Evolutionary conservation across 2,888 invertebrate species (phyloP), one percentile per base, ranked within the genome.

Genomic region (Creontiades dilutus): DNA sequence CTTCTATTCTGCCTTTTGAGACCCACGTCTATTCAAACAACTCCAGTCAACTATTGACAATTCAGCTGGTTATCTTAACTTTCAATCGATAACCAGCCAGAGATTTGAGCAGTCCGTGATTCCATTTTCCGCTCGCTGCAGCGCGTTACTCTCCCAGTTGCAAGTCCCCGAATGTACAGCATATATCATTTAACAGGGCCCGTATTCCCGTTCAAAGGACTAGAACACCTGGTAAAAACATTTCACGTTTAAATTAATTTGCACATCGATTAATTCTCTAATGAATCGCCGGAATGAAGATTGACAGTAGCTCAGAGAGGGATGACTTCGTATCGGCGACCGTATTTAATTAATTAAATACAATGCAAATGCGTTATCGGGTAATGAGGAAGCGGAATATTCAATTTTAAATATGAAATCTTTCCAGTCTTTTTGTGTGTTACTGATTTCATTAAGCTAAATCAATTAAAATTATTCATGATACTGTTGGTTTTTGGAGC

Each of bases 141-240:
- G 7, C 7, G 37, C 37, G 37, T 37, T 7, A 37, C 37, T 37
- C 7, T 37, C 37, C 7, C 37, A 52, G 14, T 52, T 11, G 52
- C 16, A 52, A 12, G 1, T 11, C 16, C 57, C 68, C 23, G 9
- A 11, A 84, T 84, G 84, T 55, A 57, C 27, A 55, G 55, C 55
- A 23, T 84, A 27, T 28, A 85, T 57, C 85, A 85, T 61, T 61
- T 61, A 57, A 57, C 37, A 85, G 61, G 28, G 16, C 85, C 37
- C 9, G 85, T 57, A 19, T 23, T 57, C 85, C 61, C 85, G n/a
- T 85, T 55, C 37, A 28, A 57, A 52, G 61, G 61, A 61, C 27
- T 37, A 12, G n/a, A 37, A 28, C 57, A 27, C 61, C 57, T 14
- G 85, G 85, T 85, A 28, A 61, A 68, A 68, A 68, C 68, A 80